Conservation (phyloP, 30 jellyfish, hydroid and myxozoan species). For the Aurelia sp. region DNA sequence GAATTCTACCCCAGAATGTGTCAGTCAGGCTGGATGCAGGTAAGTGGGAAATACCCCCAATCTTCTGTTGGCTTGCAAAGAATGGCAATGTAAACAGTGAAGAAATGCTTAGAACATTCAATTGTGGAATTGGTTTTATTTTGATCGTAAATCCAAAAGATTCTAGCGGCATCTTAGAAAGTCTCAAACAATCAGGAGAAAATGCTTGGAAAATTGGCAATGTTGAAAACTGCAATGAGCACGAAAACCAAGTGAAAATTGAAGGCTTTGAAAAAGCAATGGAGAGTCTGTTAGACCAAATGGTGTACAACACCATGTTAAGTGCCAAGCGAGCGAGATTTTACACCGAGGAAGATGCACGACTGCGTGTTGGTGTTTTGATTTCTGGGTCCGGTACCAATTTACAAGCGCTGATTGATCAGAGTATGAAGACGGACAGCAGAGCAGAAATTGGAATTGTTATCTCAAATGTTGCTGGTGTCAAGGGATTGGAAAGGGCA, state of each 20-base stretch:
- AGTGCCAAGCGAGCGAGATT: background rate
- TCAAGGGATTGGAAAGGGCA: slow-evolving; percentile 90
- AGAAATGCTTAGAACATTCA: slow-evolving; percentile 89
- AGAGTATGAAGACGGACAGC: slow-evolving; percentile 62
- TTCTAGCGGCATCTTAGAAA: slow-evolving; percentile 30
- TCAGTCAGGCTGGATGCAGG: slow-evolving; percentile 69
- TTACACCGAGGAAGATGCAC: background rate
- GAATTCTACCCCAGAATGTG: slow-evolving; percentile 69
- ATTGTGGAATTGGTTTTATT: slow-evolving; percentile 93
- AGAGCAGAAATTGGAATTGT: slow-evolving; percentile 82
- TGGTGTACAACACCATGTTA: background rate
- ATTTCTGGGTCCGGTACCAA: slow-evolving; percentile 98
- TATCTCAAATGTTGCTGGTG: slow-evolving; percentile 90
- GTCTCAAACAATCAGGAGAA: slow-evolving; percentile 62
- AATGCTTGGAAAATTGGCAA: slow-evolving; percentile 70
- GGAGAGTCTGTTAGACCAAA: background rate
- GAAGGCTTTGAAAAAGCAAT: slow-evolving; percentile 27
- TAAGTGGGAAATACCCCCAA: slow-evolving; percentile 84
- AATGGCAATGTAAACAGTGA: slow-evolving; percentile 57
- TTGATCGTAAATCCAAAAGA: slow-evolving; percentile 33
- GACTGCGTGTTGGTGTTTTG: slow-evolving; percentile 83
- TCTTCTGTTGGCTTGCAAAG: slow-evolving; percentile 78
- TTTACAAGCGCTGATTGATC: slow-evolving; percentile 94
- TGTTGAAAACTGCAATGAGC: slow-evolving; percentile 30
- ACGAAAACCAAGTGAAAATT: slow-evolving; percentile 42